Evolutionary conservation across 2,888 invertebrate species (phyloP), one percentile per base, ranked within the genome.

Genomic region (Ophioninae sp.): DNA sequence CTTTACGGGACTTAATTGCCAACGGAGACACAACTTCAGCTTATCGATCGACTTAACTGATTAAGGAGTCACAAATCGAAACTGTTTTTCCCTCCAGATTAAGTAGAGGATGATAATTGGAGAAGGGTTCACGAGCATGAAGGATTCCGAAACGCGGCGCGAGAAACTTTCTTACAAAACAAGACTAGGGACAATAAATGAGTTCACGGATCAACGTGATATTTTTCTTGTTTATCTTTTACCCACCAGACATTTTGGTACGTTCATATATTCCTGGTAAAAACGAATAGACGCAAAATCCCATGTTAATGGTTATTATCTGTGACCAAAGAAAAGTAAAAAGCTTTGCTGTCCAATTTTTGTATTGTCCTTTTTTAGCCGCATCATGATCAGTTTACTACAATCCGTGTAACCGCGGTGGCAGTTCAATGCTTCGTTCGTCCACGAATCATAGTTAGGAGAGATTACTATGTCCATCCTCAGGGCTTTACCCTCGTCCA

Each of bases 191-290:
- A 21, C 57, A 67, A 23, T 37, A 62, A 73, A 67, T n/a, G 69
- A 59, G 69, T 62, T 82, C 69, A 70, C 50, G 59, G 69, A 50
- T 75, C 39, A 75, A 75, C 75, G 79, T 76, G 75, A 79, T 73
- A 79, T 82, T 83, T 59, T 81, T 85, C 74, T 85, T 87, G 87
- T 87, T 88, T 88, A 85, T 79, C 81, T 84, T 62, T 44, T 83
- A 73, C 64, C 82, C 72, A 73, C 76, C 83, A 76, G 81, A 39
- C 76, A 84, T 80, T 84, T 72, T 69, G 67, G 59, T 79, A 78
- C 83, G 81, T 86, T 30, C 30, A 30, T 30, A 30, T 30, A 30
- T 30, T 30, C 30, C 30, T 30, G 30, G 7, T 39, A 39, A 70
- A 69, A 77, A 81, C 61, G 10, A 41, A 39, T 57, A 69, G 62